These are phyloP conservation scores for Columba janthina DNA, from an alignment of 2,113 vertebrate species.

Conservation along the genomic window DNA sequence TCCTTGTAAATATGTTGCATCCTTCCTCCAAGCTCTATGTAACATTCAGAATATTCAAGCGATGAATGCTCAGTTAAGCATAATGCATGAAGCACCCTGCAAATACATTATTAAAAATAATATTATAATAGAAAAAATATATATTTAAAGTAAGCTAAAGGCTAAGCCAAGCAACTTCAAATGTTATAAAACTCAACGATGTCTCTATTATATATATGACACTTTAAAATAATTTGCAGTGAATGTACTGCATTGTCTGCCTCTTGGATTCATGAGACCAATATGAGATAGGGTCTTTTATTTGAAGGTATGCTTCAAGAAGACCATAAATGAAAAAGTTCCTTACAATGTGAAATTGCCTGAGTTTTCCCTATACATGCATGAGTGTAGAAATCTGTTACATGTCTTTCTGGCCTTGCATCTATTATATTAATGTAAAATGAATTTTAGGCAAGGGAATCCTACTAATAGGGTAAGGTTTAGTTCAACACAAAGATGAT, in stretches of 20 bases:
- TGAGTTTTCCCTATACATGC: neutral
- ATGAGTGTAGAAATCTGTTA: neutral
- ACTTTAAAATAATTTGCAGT: neutral
- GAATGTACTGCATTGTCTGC: neutral
- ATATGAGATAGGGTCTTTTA: neutral
- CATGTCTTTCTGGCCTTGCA: neutral
- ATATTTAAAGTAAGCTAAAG: neutral
- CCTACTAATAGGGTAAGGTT: neutral
- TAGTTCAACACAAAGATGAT: too few species aligned
- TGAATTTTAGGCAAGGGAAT: neutral
- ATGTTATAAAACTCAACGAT: neutral
- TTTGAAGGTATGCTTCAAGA: neutral
- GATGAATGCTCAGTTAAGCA: neutral
- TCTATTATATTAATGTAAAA: neutral
- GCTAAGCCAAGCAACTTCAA: neutral
- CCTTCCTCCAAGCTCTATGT: neutral
- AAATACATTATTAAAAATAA: neutral
- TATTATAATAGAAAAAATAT: neutral
- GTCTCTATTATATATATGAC: too few species aligned
- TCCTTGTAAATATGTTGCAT: neutral
- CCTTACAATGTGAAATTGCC: neutral
- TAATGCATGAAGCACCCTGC: neutral
- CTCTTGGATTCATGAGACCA: neutral
- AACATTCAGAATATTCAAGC: neutral
- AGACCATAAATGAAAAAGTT: neutral